Evolutionary conservation across 1,140 invertebrate species (phyloP), one percentile per base, ranked within the genome.

Genomic region (Sesamia nonagrioides): DNA sequence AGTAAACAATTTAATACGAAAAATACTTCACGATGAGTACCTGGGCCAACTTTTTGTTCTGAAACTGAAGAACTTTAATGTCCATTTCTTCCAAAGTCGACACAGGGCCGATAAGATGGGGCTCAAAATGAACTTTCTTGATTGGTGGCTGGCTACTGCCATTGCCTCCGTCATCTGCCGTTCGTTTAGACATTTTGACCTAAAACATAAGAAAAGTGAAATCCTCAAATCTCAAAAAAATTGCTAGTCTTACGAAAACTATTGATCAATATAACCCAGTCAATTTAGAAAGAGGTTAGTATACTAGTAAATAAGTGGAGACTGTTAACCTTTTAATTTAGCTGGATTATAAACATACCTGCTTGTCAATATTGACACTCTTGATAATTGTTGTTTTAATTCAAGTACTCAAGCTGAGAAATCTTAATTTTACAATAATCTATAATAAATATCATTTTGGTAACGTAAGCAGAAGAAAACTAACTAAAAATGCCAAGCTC

Each of bases 31-130:
- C 9, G 18, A 8, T 42, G 17, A 56, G 35, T 77, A 78, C 74
- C 96, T 99, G 98, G 35, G 97, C 97, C 37, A 99, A 95, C 95
- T 99, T 99, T 94, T 99, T 99, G 90, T 99, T 99, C 95, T 99
- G 99, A 92, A 99, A 99, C 86, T 98, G 97, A 17, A 99, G 94
- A 69, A 99, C 98, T 96, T 99, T 99, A 88, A 99, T 98, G 92
- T 99, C 99, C 97, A 99, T 98, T 95, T 99, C 99, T 94, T 99
- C 99, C 21, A 99, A 95, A 33, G 98, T 99, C 50, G 98, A 99
- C 78, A 99, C 98, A 42, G 98, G 97, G 37, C 98, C 98, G 85
- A 99, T 97, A 79, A 98, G 95, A 85, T 98, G 97, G 21, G 98
- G 98, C 94, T 99, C 98, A 95, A 99, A 99, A 86, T 98, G 98